Base-by-base conservation (phyloP, 2,797 vertebrate species). In the Eleutherodactylus coqui region DNA sequence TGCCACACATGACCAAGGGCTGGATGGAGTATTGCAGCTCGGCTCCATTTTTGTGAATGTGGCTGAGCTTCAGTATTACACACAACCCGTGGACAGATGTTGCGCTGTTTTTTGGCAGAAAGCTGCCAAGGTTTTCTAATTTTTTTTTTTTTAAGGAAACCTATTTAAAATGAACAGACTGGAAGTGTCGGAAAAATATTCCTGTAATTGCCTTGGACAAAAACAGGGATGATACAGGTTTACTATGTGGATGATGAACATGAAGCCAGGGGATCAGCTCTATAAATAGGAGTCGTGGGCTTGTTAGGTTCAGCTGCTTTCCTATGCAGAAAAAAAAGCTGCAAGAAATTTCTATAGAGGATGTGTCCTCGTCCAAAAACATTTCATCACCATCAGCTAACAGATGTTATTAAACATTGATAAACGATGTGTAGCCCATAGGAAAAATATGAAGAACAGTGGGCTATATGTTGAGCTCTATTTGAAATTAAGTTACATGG, bases 281-380 rank as follows among this genome's bases (percentile, higher is more conserved):
- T 32, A 58, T 21, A 85, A 79, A 78, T 69, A 79, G 49, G 62
- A 36, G 58, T 32, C 51, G 60, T 79, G 75, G 62, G 41, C 76
- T 60, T n/a, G 53, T 77, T 77, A 77, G 60, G 58, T 34, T 47
- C 16, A 67, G 34, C 11, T 67, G 73, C 29, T 58, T 32, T n/a
- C 2, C 49, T 27, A 64, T 27, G 58, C 58, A 77, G 34, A 62
- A 69, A n/a, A 29, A 49, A 45, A 73, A 45, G 32, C 41, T 14
- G 13, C 27, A 69, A 38, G 7, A 36, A 8, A 38, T 19, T 21
- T 69, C 64, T 21, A 21, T 36, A 36, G 27, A 36, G 64, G 64
- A 36, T 69, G 9, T 69, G 34, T 32, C 29, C 17, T 34, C 64
- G 7, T 19, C 24, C 29, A 34, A 58, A n/a, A 4, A n/a, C 11